These are phyloP conservation scores for Agrochola macilenta DNA, from an alignment of 2,888 invertebrate species.

Conservation along the genomic window DNA sequence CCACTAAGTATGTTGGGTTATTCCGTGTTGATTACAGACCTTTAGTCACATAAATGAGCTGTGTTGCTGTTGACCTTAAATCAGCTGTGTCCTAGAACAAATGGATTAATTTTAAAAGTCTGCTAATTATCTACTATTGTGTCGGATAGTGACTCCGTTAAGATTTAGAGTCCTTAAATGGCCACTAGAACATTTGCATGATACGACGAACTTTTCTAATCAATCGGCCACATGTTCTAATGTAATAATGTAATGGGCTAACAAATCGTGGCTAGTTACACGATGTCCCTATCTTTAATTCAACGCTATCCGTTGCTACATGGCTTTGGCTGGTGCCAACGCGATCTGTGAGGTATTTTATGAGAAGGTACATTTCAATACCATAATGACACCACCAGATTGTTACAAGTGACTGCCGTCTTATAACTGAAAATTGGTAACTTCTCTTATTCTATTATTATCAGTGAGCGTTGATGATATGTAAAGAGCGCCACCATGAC, in stretches of 20 bases:
- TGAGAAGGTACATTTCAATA: neutral
- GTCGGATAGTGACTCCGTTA: neutral
- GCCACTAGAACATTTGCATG: neutral
- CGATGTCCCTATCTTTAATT: constrained; percentile 44
- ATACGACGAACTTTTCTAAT: neutral
- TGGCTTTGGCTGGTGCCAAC: constrained; percentile 31
- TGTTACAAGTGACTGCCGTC: neutral
- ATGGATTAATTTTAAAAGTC: neutral
- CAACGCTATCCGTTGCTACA: constrained; percentile 28
- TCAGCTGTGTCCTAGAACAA: neutral
- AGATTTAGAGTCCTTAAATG: neutral
- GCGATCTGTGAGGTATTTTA: neutral
- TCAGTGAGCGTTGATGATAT: neutral
- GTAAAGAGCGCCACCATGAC: neutral
- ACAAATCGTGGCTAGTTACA: neutral
- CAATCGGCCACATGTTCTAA: neutral
- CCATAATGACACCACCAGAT: neutral
- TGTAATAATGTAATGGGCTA: neutral
- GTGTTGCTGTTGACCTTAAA: too few relatives aligned
- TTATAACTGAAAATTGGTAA: neutral
- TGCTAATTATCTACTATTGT: neutral
- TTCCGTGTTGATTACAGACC: too few relatives aligned
- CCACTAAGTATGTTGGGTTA: too few relatives aligned
- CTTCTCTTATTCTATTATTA: neutral
- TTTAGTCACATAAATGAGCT: too few relatives aligned